Percentiles rank a stretch among this genome's conserved stretches.
Evolutionary conservation across 2,888 invertebrate genomes (phyloP).

Genomic region (Lycocerus yunnanus): DNA sequence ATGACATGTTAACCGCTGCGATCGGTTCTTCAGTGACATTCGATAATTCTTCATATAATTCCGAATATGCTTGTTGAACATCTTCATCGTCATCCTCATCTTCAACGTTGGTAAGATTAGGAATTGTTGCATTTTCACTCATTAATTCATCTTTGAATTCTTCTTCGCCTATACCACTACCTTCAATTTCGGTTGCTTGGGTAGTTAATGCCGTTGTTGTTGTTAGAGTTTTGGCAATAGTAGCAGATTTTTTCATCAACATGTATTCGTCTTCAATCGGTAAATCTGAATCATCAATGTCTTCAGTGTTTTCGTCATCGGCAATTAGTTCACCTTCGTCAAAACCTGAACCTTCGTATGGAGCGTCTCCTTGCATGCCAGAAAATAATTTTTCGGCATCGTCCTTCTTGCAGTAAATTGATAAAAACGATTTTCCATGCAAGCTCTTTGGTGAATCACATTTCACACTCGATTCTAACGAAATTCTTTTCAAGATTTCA

Average conservation of each 20-base stretch:
- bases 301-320: slow-evolving; percentile 32
- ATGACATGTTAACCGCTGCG: not conserved
- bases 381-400: slow-evolving; percentile 24
- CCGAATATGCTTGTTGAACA: slow-evolving; percentile 11
- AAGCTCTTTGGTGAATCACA: slow-evolving; percentile 46
- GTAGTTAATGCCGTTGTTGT: not conserved
- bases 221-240: not conserved
- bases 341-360: slow-evolving; percentile 43
- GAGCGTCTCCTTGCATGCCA: slow-evolving; percentile 44
- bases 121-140: not conserved
- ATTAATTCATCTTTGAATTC: slow-evolving; percentile 36
- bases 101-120: slow-evolving; percentile 18
- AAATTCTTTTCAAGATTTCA: slow-evolving; percentile 54
- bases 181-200: slow-evolving; percentile 28
- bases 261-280: slow-evolving; percentile 20
- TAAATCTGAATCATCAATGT: slow-evolving; percentile 16
- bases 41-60: not conserved
- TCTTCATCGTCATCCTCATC: slow-evolving; percentile 24
- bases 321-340: slow-evolving; percentile 22
- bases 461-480: slow-evolving; percentile 42
- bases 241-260: not conserved
- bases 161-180: slow-evolving; percentile 45
- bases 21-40: slow-evolving; percentile 1
- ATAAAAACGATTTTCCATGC: slow-evolving; percentile 40
- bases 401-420: slow-evolving; percentile 23